A percentile compares a stretch with the other conserved stretches of the same genome.
These are phyloP conservation scores for Rana temporaria DNA, from an alignment of 2,113 vertebrate species.

Conservation along the genomic window DNA sequence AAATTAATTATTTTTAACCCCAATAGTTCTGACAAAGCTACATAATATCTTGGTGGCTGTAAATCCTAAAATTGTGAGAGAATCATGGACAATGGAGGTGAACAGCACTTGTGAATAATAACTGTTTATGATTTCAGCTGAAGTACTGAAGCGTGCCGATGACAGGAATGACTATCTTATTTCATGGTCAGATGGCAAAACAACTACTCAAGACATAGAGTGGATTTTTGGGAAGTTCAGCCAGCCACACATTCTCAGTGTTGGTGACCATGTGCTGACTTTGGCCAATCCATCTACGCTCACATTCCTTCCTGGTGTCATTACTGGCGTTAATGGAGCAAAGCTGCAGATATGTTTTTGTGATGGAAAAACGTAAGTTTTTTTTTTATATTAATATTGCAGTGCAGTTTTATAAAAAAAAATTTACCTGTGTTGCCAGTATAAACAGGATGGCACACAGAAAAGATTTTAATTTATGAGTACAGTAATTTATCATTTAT, in stretches of 20 bases:
- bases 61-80: too few relatives aligned
- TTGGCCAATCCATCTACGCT: constrained; percentile 43
- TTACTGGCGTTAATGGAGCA: constrained; percentile 33
- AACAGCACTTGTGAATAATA: too few relatives aligned
- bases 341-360: constrained; percentile 49
- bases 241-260: constrained; percentile 7
- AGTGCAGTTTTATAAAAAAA: too few relatives aligned
- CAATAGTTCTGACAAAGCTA: too few relatives aligned
- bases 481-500: too few relatives aligned
- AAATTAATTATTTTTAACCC: too few relatives aligned
- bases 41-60: too few relatives aligned
- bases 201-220: constrained; percentile 46
- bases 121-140: constrained; percentile 16
- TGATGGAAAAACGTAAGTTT: constrained; percentile 48
- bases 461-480: too few relatives aligned
- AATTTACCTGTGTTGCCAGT: too few relatives aligned
- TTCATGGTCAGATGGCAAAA: constrained; percentile 53
- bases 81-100: too few relatives aligned
- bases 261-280: constrained; percentile 39
- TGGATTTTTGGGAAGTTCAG: constrained; percentile 59
- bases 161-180: constrained; percentile 50
- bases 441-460: too few relatives aligned
- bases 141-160: constrained; percentile 48
- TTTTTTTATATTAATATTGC: too few relatives aligned
- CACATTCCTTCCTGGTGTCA: constrained; percentile 53